Percentiles rank a stretch among this genome's conserved stretches.
Evolutionary conservation across 2,888 invertebrate genomes (phyloP).

Genomic region (Archips xylosteana): DNA sequence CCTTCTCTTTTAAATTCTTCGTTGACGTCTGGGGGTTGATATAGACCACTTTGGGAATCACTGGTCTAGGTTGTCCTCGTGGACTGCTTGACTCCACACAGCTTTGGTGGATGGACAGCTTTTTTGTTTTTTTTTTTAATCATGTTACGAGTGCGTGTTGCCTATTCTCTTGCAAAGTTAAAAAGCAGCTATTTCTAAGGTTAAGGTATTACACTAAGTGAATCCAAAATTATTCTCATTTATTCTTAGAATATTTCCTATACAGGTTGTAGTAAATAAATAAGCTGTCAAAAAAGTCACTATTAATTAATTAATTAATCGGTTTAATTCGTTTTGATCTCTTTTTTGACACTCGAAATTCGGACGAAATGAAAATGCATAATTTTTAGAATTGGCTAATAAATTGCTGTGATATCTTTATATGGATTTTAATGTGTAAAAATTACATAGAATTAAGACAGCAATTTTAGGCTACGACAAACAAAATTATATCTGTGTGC

Average conservation of each 20-base stretch:
- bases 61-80: too few relatives aligned
- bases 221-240: slow-evolving; percentile 6
- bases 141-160: background rate
- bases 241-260: background rate
- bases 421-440: slow-evolving; percentile 42
- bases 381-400: slow-evolving; percentile 9
- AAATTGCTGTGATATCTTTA: slow-evolving; percentile 48
- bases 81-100: too few relatives aligned
- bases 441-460: slow-evolving; percentile 36
- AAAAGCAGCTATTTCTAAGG: slow-evolving; percentile 25
- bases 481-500: slow-evolving; percentile 1
- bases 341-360: background rate
- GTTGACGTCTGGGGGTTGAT: too few relatives aligned
- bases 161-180: background rate
- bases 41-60: too few relatives aligned
- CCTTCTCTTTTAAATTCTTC: too few relatives aligned
- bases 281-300: background rate
- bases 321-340: background rate
- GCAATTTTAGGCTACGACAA: slow-evolving; percentile 27
- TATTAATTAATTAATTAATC: background rate
- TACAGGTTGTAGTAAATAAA: slow-evolving; percentile 8
- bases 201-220: slow-evolving; percentile 21
- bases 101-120: too few relatives aligned
- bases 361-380: background rate
- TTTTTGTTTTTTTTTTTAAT: too few relatives aligned